Base-by-base conservation (phyloP, 2,888 invertebrate species). In the Nudaria mundana region DNA sequence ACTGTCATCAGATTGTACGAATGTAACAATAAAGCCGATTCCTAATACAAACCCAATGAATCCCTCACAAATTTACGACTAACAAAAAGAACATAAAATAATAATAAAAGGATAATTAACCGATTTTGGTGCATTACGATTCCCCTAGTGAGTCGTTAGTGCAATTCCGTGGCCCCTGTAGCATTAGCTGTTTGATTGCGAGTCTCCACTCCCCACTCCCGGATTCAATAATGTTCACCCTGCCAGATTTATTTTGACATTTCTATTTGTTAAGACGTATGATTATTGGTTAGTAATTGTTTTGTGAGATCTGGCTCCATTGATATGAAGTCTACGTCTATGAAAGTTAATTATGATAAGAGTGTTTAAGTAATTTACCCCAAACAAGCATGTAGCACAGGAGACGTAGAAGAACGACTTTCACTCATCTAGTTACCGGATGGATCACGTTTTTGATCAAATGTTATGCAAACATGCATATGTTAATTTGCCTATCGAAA, bases 71-170 rank as follows among this genome's bases (percentile, higher is more conserved):
- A 36, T 24, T 30, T 40, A 44, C 14, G 7, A 33, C 11, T 41
- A 26, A 35, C 36, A 52, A 49, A 44, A 56, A 54, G 65, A 66
- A 81, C 75, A 86, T 87, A 81, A 86, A 85, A 80, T 81, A 81
- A 86, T 85, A 87, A 85, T 85, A 85, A 83, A 86, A 67, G 81
- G 75, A 82, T 83, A 87, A 87, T 87, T 86, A 88, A 85, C 83
- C 76, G 83, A 86, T 84, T 78, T 73, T 74, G 73, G 78, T 83
- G 78, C 86, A 85, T 87, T 87, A 87, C 76, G 53, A 55, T 58
- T 58, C 66, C 76, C 78, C 78, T 59, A 60, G 63, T 49, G 56
- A 44, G 66, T 72, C 72, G 72, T 70, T 73, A 71, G 73, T 73
- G 73, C 68, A 65, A 70, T 68, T 68, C 60, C 60, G 56, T 48